These are phyloP conservation scores for Sarcophaga bullata DNA, from an alignment of 1,140 invertebrate genomes.

Conservation along the genomic window DNA sequence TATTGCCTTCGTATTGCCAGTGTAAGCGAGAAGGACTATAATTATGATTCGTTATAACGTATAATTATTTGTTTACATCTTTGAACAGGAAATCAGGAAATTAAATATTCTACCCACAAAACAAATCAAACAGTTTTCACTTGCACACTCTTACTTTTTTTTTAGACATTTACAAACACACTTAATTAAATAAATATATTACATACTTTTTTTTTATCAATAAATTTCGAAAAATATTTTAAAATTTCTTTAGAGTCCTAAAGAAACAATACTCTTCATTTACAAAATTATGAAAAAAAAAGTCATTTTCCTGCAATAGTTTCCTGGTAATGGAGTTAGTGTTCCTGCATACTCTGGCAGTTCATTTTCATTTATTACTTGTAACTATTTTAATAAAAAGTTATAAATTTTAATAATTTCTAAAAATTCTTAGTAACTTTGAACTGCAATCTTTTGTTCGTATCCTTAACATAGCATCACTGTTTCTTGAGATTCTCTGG, in stretches of 20 bases:
- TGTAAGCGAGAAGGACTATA: background rate
- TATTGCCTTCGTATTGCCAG: background rate
- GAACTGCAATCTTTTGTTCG: background rate
- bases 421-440: background rate
- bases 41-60: slow-evolving; percentile 38
- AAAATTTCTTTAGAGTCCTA: too few relatives aligned
- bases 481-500: background rate
- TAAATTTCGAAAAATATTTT: too few relatives aligned
- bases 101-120: slow-evolving; percentile 29
- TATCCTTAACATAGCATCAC: background rate
- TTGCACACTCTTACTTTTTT: too few relatives aligned
- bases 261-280: too few relatives aligned
- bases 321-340: background rate
- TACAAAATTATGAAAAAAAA: too few relatives aligned
- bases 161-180: too few relatives aligned
- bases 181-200: too few relatives aligned
- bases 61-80: slow-evolving; percentile 23
- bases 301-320: too few relatives aligned
- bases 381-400: slow-evolving; percentile 6
- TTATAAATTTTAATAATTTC: slow-evolving; percentile 20
- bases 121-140: too few relatives aligned
- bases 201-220: too few relatives aligned
- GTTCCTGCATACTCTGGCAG: background rate
- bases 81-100: slow-evolving; percentile 31
- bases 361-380: slow-evolving; percentile 16